Conservation (phyloP, 30 jellyfish, hydroid and myxozoan genomes). For the Haliclystus octoradiatus region DNA sequence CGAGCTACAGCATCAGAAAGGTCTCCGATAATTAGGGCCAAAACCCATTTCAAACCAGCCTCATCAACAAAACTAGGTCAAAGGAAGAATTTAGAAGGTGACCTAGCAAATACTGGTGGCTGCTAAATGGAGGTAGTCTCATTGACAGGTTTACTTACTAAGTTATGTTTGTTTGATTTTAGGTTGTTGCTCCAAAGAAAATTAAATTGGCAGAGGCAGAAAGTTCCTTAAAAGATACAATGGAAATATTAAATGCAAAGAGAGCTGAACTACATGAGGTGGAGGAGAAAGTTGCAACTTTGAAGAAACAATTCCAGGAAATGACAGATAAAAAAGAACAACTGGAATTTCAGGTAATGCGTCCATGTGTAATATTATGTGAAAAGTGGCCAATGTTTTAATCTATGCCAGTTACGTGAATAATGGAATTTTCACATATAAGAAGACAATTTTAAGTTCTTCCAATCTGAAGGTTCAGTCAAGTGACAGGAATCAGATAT, state of each 20-base stretch:
- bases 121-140: too few relatives aligned
- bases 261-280: conserved; percentile 81
- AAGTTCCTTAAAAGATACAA: conserved; percentile 46
- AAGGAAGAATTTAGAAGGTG: too few relatives aligned
- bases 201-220: conserved; percentile 89
- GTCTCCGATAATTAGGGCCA: too few relatives aligned
- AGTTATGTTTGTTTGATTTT: not conserved
- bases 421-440: too few relatives aligned
- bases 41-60: too few relatives aligned
- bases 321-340: conserved; percentile 89
- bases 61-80: too few relatives aligned
- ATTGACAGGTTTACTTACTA: too few relatives aligned
- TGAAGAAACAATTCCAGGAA: conserved; percentile 67
- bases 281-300: conserved; percentile 76
- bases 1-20: too few relatives aligned
- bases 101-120: too few relatives aligned
- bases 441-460: too few relatives aligned
- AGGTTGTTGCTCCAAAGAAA: conserved; percentile 96
- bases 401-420: not conserved
- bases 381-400: not conserved
- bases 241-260: conserved; percentile 51
- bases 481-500: too few relatives aligned
- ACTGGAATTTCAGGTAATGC: conserved; percentile 65
- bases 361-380: not conserved
- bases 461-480: too few relatives aligned